Conservation (phyloP, 1,140 invertebrate genomes). For the Hyphantria cunea region DNA sequence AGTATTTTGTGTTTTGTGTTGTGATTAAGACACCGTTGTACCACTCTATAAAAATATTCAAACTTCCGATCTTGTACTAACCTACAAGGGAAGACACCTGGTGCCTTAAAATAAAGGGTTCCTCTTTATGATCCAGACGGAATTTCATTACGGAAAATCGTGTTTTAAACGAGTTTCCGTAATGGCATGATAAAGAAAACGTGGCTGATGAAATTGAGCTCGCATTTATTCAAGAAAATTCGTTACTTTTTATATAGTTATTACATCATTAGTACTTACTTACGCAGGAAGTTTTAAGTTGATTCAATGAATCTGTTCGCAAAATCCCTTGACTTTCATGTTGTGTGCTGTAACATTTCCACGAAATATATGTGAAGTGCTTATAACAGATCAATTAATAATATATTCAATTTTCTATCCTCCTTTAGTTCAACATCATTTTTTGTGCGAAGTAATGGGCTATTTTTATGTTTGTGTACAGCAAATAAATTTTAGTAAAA, state of each 20-base stretch:
- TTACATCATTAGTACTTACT: background rate
- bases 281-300: slow-evolving; percentile 11
- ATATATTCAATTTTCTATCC: no score
- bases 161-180: slow-evolving; percentile 38
- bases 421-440: no score
- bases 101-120: slow-evolving; percentile 43
- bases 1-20: no score
- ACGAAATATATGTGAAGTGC: no score
- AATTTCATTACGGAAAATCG: slow-evolving; percentile 53
- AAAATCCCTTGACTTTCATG: background rate
- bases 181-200: slow-evolving; percentile 33
- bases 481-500: no score
- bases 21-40: no score
- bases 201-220: slow-evolving; percentile 24
- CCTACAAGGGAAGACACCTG: slow-evolving; percentile 29
- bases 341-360: background rate
- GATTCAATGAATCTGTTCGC: slow-evolving; percentile 4
- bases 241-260: slow-evolving; percentile 3
- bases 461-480: no score
- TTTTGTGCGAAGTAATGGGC: no score
- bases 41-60: background rate
- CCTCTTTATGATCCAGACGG: slow-evolving; percentile 41
- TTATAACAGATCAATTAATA: no score
- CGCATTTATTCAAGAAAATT: slow-evolving; percentile 14
- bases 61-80: slow-evolving; percentile 1